Evolutionary conservation across 2,888 invertebrate species (phyloP), one percentile per base, ranked within the genome.

Genomic region (Sesia apiformis): DNA sequence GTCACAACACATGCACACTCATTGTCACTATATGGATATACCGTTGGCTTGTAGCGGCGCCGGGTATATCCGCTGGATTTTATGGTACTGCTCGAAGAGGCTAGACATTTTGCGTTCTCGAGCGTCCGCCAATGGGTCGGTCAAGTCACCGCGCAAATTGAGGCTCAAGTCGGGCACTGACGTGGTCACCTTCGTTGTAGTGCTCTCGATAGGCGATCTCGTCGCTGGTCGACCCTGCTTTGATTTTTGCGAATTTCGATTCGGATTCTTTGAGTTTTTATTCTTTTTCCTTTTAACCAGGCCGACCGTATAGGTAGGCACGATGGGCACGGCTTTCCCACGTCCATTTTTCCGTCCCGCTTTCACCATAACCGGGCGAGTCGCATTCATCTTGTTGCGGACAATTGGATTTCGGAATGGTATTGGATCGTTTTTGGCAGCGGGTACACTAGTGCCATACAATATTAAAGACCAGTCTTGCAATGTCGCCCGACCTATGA

Each of bases 401-500:
- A 80, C 72, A 66, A 87, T 78, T 61, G 89, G 87, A 72, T 79
- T 86, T 64, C 85, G 78, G 71, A 83, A 86, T 56, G 91, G 92
- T 65, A 91, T 83, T 23, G 92, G 92, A 76, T 93, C 93, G 70
- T 90, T 91, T 79, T 92, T 92, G 72, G 91, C 88, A 53, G 92
- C 92, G 56, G 91, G 90, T 59, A 84, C 89, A 59, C 91, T 93
- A 57, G 98, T 98, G 67, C 98, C 98, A 82, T 97, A 97, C 78
- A 98, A 92, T 74, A 96, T 94, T 78, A 98, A 91, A 59, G 97
- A 95, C 98, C 98, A 98, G 79, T 96, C 96, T 90, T 96, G 95
- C 69, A 98, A 92, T 62, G 95, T 93, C 58, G 97, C 97, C 80
- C 96, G 93, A 84, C 96, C 96, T 96, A 91, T 71, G 83, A 70